These are phyloP conservation scores for Lophotriccus pileatus DNA, from an alignment of 2,797 vertebrate species.

Conservation along the genomic window DNA sequence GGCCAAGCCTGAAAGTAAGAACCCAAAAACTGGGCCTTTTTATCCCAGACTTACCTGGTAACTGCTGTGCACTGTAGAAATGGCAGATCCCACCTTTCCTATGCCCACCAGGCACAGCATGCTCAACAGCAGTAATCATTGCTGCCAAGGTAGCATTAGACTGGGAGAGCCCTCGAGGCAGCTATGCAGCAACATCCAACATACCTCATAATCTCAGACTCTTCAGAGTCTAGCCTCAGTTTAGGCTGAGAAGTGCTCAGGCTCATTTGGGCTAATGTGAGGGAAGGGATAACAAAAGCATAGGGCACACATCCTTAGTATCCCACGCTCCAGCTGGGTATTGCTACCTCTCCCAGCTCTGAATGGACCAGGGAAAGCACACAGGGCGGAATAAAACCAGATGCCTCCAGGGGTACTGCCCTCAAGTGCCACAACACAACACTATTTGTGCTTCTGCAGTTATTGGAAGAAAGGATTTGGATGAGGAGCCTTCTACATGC, in stretches of 20 bases:
- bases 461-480: neutral
- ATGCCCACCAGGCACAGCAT: neutral
- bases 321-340: neutral
- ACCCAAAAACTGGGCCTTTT: neutral
- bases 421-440: neutral
- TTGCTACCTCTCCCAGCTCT: neutral
- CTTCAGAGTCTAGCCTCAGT: neutral
- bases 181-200: neutral
- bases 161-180: neutral
- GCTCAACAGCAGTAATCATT: neutral
- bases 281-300: neutral
- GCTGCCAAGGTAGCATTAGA: neutral
- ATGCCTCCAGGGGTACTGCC: accelerated
- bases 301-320: neutral
- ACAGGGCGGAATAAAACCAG: neutral
- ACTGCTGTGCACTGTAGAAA: neutral
- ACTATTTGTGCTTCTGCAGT: neutral
- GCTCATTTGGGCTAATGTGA: neutral
- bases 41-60: neutral
- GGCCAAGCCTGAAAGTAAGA: neutral
- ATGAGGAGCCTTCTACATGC: neutral
- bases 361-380: neutral
- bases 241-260: neutral
- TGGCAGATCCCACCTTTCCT: neutral
- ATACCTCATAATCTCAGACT: neutral